Base-by-base conservation (phyloP, 2,797 vertebrate genomes). In the Lithobates pipiens region DNA sequence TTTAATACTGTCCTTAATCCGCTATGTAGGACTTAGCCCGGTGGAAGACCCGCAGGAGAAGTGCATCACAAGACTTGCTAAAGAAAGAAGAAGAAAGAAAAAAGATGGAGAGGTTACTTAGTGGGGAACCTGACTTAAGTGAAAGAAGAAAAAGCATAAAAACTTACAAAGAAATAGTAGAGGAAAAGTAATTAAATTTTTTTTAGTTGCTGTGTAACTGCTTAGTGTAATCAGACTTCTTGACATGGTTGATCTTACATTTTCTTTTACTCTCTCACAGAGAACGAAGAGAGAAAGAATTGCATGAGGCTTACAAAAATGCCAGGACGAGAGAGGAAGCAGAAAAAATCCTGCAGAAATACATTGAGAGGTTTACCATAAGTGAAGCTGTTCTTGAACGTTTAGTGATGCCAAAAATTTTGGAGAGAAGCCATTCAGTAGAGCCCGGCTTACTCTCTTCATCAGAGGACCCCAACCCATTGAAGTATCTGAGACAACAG, bases 11-110 rank as follows among this genome's bases (percentile, higher is more conserved):
- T 67, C 9, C n/a, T 65, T n/a, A 46, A 5, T 72, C 1, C 34
- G 23, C 18, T 32, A 3, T 69, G 34, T 54, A 99, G 98, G 98
- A 99, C 88, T 92, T 99, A 91, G 98, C 97, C 25, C 94, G 95
- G 13, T 99, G 98, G 98, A 99, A 99, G 91, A 98, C 86, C 80
- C 95, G 98, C 0, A 94, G 98, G 92, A 95, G 97, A 92, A 99
- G 97, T 0, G 95, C 97, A 88, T 99, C 98, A 46, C 98, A 99
- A 89, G 98, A 99, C 89, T 93, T 99, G 87, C 97, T 99, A 88
- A 99, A 98, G 92, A 98, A 99, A 92, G 97, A 99, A 89, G 97
- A 98, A 77, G 97, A 99, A 92, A 96, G 98, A 89, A 99, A 97
- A 92, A 96, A 95, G 93, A 97, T 99, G 97, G 97, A 99, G 92